Conservation (phyloP, 1,140 invertebrate species). For the Tetragonula clypearis region DNA sequence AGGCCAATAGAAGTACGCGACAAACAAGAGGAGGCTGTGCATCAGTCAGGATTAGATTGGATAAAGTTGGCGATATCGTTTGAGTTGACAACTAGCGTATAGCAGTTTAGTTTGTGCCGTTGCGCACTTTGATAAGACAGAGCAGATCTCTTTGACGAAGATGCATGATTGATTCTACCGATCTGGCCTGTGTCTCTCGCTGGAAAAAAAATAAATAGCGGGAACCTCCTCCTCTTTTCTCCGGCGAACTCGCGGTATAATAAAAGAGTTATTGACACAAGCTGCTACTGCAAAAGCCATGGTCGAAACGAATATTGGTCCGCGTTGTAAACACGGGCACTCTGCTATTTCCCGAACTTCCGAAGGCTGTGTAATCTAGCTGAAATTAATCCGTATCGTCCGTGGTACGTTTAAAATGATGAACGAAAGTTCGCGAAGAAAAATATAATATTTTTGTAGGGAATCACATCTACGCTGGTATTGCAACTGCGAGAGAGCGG, state of each 20-base stretch:
- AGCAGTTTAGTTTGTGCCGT: conserved; percentile 13
- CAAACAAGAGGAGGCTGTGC: conserved; percentile 23
- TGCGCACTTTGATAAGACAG: conserved; percentile 25
- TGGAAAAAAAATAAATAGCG: not conserved
- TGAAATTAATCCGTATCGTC: not conserved
- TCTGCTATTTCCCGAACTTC: not conserved
- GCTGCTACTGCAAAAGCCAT: not conserved
- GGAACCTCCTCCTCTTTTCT: not conserved
- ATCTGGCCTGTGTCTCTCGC: not conserved
- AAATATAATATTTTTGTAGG: no score
- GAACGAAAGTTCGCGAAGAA: not conserved
- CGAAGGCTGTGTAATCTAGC: not conserved
- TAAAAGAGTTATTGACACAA: not conserved
- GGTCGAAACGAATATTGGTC: not conserved
- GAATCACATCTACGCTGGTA: no score
- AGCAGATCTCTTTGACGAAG: conserved; percentile 21
- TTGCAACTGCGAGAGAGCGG: not conserved
- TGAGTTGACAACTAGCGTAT: conserved; percentile 22
- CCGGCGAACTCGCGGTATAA: not conserved
- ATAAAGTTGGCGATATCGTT: conserved; percentile 39
- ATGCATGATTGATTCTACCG: not conserved
- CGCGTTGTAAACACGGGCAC: not conserved
- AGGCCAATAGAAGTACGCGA: conserved; percentile 26
- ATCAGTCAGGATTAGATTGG: conserved; percentile 9
- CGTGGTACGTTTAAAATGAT: not conserved